Base-by-base conservation (phyloP, 2,113 vertebrate species). In the Centropristis striata region DNA sequence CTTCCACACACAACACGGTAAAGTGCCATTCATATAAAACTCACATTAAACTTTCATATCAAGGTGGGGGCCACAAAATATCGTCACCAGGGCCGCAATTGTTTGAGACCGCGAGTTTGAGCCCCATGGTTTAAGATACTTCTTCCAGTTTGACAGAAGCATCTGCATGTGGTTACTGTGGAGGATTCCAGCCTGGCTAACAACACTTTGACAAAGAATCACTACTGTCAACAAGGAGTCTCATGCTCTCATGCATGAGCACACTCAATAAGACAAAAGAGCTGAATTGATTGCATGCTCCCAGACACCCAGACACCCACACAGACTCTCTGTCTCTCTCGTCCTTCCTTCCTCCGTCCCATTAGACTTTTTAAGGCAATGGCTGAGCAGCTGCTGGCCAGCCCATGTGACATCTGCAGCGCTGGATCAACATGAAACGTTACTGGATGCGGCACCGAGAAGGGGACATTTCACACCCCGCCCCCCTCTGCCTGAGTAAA, bases 391-490 rank as follows among this genome's bases (percentile, higher is more conserved):
- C 86, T 91, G 92, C 86, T 64, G 71, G 64, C 71, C 68, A 37
- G 83, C 41, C 72, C 68, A 74, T 84, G 88, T 86, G 90, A 90
- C 84, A 88, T 90, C 87, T 88, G 87, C 78, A 86, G 27, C 28
- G 70, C 27, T 78, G 86, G 81, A 90, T 80, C 75, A 77, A 89
- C 81, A 89, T 87, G 63, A 91, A 80, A 71, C 42, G 2, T 41
- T 41, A 42, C 63, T 75, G 25, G 25, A 47, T 72, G 42, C 61
- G 36, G 74, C 44, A 71, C 68, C 68, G 57, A 82, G 54, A 75
- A 42, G 47, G 60, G 80, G 66, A 23, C 32, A 36, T 65, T 78
- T 86, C 44, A 54, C 83, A 81, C 75, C 75, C 78, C 66, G 60
- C 39, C 59, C 68, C 41, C 55, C 72, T 23, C 72, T 54, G 63